phyloP scores from a whole-genome alignment of 2,113 vertebrate genomes.

The Turnix velox region DNA sequence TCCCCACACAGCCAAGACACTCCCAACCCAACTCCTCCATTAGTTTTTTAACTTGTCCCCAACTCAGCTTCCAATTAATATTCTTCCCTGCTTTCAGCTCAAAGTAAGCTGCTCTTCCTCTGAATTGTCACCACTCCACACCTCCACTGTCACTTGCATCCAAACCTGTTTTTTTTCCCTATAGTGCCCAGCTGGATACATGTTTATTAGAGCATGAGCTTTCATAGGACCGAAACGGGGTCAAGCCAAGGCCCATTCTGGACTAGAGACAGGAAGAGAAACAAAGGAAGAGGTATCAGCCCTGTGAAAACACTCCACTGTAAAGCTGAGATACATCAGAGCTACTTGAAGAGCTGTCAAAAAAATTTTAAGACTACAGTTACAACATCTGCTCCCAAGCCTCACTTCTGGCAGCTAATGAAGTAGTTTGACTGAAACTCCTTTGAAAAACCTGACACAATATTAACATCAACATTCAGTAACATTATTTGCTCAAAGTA shows the following conservation, averaged over 20 bases:
- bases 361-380: slow-evolving; percentile 6
- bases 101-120: not conserved
- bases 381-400: slow-evolving; percentile 32
- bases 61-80: not conserved
- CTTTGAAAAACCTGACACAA: slow-evolving; percentile 35
- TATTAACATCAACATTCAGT: slow-evolving; percentile 6
- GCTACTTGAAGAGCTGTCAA: slow-evolving; percentile 29
- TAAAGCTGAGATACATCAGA: not conserved
- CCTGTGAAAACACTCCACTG: not conserved
- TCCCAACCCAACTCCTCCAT: not conserved
- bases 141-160: not conserved
- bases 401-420: slow-evolving; percentile 12
- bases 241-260: not conserved
- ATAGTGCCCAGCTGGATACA: not conserved
- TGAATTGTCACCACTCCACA: not conserved
- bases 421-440: not conserved
- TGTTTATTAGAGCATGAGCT: slow-evolving; percentile 26
- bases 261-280: not conserved
- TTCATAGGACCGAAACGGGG: not conserved
- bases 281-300: not conserved
- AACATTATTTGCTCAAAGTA: not conserved
- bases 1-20: not conserved
- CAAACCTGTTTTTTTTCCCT: not conserved
- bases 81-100: not conserved
- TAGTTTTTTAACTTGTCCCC: not conserved